phyloP scores from a whole-genome alignment of 2,797 vertebrate species.

The Emys orbicularis region DNA sequence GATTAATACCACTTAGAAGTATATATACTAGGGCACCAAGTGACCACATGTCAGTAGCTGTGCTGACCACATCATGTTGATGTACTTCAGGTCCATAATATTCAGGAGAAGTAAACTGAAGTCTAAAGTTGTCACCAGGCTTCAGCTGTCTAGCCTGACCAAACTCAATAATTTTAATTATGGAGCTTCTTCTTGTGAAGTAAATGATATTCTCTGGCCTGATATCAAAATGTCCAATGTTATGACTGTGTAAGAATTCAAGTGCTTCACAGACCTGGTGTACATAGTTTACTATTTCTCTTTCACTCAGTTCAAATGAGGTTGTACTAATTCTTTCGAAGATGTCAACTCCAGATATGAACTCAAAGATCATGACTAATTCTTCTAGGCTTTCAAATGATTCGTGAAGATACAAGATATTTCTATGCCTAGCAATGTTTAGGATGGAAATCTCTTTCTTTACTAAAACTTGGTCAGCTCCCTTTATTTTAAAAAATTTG shows the following conservation, averaged over 20 bases:
- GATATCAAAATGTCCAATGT: conserved; percentile 96
- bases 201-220: conserved; percentile 97
- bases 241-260: conserved; percentile 91
- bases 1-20: conserved; percentile 95
- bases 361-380: conserved; percentile 97
- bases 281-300: conserved; percentile 91
- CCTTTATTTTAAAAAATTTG: conserved; percentile 98
- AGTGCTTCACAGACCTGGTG: conserved; percentile 94
- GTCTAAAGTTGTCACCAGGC: conserved; percentile 94
- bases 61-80: conserved; percentile 94
- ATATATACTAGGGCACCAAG: conserved; percentile 94
- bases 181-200: conserved; percentile 90
- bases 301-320: conserved; percentile 95
- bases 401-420: conserved; percentile 92
- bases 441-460: conserved; percentile 98
- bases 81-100: conserved; percentile 97
- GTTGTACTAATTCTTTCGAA: conserved; percentile 93
- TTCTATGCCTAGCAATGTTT: conserved; percentile 91
- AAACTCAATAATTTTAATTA: conserved; percentile 96
- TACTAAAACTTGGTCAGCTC: conserved; percentile 94
- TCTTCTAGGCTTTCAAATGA: conserved; percentile 98
- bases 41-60: conserved; percentile 98
- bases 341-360: conserved; percentile 96
- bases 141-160: conserved; percentile 94
- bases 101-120: conserved; percentile 94